phyloP scores from a whole-genome alignment of 2,888 invertebrate genomes.

The Acleris cristana region DNA sequence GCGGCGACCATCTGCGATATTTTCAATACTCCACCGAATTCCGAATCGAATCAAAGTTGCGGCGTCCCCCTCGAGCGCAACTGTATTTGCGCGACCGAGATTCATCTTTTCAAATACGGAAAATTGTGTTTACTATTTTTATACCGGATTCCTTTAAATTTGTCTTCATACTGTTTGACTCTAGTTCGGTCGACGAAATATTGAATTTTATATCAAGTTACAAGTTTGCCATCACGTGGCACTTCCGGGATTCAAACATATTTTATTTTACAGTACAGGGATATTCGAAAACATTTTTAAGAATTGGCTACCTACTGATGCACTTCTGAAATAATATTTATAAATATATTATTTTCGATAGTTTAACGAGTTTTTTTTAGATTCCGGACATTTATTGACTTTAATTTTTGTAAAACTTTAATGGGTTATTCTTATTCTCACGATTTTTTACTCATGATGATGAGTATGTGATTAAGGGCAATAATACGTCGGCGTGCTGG shows the following conservation, averaged over 20 bases:
- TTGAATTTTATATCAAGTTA: conserved; percentile 65
- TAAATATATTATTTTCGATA: no score
- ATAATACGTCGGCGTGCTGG: no score
- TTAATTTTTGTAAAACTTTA: no score
- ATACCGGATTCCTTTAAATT: conserved; percentile 61
- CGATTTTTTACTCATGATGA: no score
- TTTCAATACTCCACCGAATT: conserved; percentile 64
- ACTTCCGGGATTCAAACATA: conserved; percentile 46
- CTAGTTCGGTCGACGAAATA: conserved; percentile 50
- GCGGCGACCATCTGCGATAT: conserved; percentile 57
- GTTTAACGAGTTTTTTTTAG: no score
- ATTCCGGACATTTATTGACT: no score
- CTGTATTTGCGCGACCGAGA: conserved; percentile 63
- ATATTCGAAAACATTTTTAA: no score
- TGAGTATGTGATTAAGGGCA: no score
- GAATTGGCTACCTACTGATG: no score
- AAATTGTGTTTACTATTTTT: conserved; percentile 74
- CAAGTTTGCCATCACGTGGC: conserved; percentile 51
- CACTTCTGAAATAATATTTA: no score
- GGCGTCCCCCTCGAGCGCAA: conserved; percentile 58
- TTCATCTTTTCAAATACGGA: conserved; percentile 66
- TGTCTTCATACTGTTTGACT: conserved; percentile 51
- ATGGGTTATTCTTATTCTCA: no score
- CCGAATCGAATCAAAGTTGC: conserved; percentile 74
- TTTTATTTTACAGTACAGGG: not conserved